phyloP scores from a whole-genome alignment of 2,888 invertebrate species.

The Stenoptilia bipunctidactyla region DNA sequence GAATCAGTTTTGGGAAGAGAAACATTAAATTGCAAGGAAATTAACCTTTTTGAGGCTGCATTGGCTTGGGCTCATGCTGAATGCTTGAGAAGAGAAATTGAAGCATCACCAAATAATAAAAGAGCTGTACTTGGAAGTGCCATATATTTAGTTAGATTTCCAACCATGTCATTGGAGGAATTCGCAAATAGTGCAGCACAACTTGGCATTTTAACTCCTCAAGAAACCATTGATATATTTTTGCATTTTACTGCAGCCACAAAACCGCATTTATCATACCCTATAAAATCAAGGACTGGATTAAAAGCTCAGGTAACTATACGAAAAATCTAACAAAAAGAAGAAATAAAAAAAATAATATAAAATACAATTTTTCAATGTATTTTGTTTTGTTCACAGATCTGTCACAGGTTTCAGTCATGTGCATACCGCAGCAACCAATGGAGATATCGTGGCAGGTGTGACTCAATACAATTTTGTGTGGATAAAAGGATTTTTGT shows the following conservation, averaged over 20 bases:
- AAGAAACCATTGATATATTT: slow-evolving; percentile 96
- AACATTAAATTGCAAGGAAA: slow-evolving; percentile 95
- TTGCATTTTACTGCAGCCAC: slow-evolving; percentile 92
- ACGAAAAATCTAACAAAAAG: no score
- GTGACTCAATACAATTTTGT: slow-evolving; percentile 97
- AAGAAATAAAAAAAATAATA: no score
- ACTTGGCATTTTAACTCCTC: slow-evolving; percentile 89
- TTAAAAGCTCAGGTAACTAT: slow-evolving; percentile 84
- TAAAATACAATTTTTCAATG: background rate
- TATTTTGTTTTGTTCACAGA: slow-evolving; percentile 58
- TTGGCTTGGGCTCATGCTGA: slow-evolving; percentile 94
- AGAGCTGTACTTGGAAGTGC: slow-evolving; percentile 81
- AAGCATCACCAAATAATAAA: slow-evolving; percentile 84
- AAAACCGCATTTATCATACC: slow-evolving; percentile 87
- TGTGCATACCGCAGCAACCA: slow-evolving; percentile 97
- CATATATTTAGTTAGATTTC: slow-evolving; percentile 90
- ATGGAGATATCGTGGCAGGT: slow-evolving; percentile 96
- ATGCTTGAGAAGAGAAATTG: slow-evolving; percentile 86
- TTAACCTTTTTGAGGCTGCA: slow-evolving; percentile 90
- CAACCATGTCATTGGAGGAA: slow-evolving; percentile 91
- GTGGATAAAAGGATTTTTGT: slow-evolving; percentile 96
- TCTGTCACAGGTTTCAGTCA: slow-evolving; percentile 95
- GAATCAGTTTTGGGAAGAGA: slow-evolving; percentile 93
- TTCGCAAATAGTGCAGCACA: slow-evolving; percentile 97
- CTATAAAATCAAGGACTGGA: slow-evolving; percentile 86